phyloP scores from a whole-genome alignment of 2,113 vertebrate species.

The pig (Sus scrofa) region DNA sequence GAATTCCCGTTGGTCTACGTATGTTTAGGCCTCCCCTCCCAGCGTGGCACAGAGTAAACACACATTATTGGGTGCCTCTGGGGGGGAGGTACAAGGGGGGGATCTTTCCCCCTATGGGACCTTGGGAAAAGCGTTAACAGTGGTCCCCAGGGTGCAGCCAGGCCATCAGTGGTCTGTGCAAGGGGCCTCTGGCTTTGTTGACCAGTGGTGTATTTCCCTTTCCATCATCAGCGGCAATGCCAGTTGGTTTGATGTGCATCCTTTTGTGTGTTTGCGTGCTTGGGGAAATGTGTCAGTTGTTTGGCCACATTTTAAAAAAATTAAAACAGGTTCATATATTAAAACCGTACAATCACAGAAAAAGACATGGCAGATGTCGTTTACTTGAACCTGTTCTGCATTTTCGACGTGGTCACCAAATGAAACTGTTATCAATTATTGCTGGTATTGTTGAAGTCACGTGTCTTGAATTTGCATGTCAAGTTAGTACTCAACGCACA shows the following conservation, averaged over 20 bases:
- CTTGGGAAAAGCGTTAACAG: neutral
- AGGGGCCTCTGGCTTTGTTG: neutral
- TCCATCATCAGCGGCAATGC: neutral
- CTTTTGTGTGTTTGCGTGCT: neutral
- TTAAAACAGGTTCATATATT: neutral
- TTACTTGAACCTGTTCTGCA: neutral
- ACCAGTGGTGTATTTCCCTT: neutral
- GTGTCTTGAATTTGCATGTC: neutral
- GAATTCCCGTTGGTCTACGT: neutral
- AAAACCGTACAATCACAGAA: neutral
- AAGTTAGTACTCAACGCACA: neutral
- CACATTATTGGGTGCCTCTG: neutral
- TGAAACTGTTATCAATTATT: neutral
- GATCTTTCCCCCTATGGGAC: neutral
- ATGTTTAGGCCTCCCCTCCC: neutral
- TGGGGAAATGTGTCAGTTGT: too few relatives aligned
- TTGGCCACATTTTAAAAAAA: neutral
- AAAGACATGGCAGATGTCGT: neutral
- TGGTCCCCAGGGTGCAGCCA: rapidly evolving
- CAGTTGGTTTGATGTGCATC: neutral
- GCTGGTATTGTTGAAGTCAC: neutral
- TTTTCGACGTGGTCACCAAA: neutral
- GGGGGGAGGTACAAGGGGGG: neutral
- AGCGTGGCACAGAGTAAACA: neutral
- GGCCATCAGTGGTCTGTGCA: neutral